phyloP scores from a whole-genome alignment of 2,113 vertebrate species.

The Saguinus imperator region DNA sequence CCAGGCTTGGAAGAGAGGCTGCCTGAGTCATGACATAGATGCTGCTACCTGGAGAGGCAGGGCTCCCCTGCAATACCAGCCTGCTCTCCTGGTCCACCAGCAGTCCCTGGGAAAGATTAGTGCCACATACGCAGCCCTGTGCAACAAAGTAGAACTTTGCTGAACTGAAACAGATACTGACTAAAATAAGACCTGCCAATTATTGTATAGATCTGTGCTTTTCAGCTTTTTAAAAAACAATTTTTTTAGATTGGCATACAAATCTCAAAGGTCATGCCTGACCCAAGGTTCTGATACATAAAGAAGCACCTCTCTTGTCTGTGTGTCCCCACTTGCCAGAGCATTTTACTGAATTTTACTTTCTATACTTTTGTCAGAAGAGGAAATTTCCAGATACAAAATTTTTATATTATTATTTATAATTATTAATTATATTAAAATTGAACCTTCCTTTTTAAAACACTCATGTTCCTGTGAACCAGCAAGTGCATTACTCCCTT shows the following conservation, averaged over 20 bases:
- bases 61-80: neutral
- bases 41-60: neutral
- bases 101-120: neutral
- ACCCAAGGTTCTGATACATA: neutral
- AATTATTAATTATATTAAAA: neutral
- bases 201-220: neutral
- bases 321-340: neutral
- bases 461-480: neutral
- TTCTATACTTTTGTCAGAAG: neutral
- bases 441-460: neutral
- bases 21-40: neutral
- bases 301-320: neutral
- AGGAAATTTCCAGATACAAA: neutral
- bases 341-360: slow-evolving; percentile 3
- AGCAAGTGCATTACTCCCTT: too few relatives aligned
- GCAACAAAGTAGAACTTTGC: neutral
- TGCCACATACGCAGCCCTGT: neutral
- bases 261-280: neutral
- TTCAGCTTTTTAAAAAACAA: neutral
- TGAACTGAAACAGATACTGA: neutral
- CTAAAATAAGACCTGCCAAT: neutral
- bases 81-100: neutral
- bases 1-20: neutral
- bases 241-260: neutral
- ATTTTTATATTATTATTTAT: neutral